Conservation (phyloP, 2,888 invertebrate genomes). For the Athripsodes cinereus region DNA sequence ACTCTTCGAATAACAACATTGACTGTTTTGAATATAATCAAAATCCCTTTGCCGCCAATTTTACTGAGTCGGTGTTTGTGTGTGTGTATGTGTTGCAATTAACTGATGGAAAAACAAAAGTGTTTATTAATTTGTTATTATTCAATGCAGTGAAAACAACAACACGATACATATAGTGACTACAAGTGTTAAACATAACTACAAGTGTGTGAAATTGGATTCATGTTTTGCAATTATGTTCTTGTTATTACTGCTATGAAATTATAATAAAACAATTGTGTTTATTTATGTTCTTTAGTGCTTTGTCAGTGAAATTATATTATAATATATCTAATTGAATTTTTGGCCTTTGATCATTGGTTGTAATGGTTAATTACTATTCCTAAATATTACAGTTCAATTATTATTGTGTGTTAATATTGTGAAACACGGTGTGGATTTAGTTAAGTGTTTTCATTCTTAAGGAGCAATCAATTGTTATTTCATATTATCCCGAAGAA, state of each 20-base stretch:
- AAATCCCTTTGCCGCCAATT: neutral
- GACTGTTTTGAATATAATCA: neutral
- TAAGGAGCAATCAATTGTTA: too few relatives aligned
- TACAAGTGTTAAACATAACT: neutral
- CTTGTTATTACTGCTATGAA: neutral
- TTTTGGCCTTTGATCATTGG: too few relatives aligned
- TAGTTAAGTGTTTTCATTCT: too few relatives aligned
- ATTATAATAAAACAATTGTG: neutral
- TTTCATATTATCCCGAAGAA: too few relatives aligned
- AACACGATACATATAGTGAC: neutral
- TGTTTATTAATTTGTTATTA: neutral
- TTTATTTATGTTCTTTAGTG: too few relatives aligned
- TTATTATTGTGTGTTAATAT: too few relatives aligned
- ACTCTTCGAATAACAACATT: neutral
- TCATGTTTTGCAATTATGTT: neutral
- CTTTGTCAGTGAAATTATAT: too few relatives aligned
- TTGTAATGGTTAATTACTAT: too few relatives aligned
- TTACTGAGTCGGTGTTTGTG: neutral
- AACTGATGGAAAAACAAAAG: neutral
- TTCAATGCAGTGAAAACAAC: neutral
- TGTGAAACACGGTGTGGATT: too few relatives aligned
- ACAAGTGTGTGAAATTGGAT: neutral
- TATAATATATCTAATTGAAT: too few relatives aligned
- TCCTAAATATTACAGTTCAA: too few relatives aligned
- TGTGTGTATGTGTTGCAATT: too few relatives aligned